Conservation (phyloP, 1,140 invertebrate genomes). For the Sinonovacula constricta region DNA sequence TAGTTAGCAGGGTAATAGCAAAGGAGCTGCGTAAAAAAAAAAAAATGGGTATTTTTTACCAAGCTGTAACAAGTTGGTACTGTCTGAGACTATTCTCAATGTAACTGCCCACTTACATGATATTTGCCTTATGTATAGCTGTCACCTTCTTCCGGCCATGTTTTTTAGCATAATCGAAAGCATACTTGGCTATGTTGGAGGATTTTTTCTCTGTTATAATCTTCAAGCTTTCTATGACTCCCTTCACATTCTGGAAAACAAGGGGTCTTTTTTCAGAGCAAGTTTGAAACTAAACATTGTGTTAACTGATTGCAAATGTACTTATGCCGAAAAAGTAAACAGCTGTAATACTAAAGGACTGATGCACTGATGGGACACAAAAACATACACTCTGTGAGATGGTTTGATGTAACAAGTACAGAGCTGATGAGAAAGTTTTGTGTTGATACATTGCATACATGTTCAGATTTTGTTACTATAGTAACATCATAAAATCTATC, state of each 20-base stretch:
- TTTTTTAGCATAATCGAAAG: constrained; percentile 98
- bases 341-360: neutral
- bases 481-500: too few relatives aligned
- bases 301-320: constrained; percentile 4
- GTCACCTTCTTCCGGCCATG: constrained; percentile 90
- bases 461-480: too few relatives aligned
- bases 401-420: too few relatives aligned
- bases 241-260: constrained; percentile 84
- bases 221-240: constrained; percentile 98
- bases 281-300: neutral
- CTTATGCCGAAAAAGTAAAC: neutral
- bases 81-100: too few relatives aligned
- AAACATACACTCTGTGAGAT: neutral
- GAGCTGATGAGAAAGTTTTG: too few relatives aligned
- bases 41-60: too few relatives aligned
- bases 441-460: too few relatives aligned
- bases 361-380: neutral
- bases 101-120: constrained; percentile 88
- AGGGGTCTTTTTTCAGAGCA: neutral
- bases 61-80: too few relatives aligned
- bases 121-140: constrained; percentile 98
- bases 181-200: constrained; percentile 97
- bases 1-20: too few relatives aligned
- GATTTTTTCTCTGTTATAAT: constrained; percentile 96
- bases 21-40: too few relatives aligned